A percentile compares a stretch with the other conserved stretches of the same genome.
These are phyloP conservation scores for Zaprionus ghesquierei DNA, from an alignment of 1,140 invertebrate genomes.

Conservation along the genomic window DNA sequence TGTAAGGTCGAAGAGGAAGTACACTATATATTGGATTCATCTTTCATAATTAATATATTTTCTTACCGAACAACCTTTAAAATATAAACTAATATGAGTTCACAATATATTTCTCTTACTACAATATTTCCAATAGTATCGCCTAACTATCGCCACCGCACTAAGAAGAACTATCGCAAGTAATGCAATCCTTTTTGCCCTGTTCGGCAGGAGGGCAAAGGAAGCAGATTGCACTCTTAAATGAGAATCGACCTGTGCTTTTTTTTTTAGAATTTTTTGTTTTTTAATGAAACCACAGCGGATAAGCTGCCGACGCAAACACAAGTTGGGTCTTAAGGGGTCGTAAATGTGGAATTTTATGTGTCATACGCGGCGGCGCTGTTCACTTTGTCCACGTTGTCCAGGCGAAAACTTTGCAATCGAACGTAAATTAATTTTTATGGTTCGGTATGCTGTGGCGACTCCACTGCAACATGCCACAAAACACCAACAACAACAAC, in stretches of 20 bases:
- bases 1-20: too few species aligned
- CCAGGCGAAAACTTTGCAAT: slow-evolving; percentile 68
- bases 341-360: slow-evolving; percentile 76
- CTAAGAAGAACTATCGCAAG: not conserved
- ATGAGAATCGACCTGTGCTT: not conserved
- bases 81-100: too few species aligned
- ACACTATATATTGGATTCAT: too few species aligned
- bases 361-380: slow-evolving; percentile 58
- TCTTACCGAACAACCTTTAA: too few species aligned
- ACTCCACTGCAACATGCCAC: slow-evolving; percentile 39
- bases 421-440: slow-evolving; percentile 80
- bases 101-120: too few species aligned
- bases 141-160: not conserved
- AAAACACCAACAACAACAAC: slow-evolving; percentile 15
- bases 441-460: slow-evolving; percentile 41
- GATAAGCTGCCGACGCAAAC: slow-evolving; percentile 23
- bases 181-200: not conserved
- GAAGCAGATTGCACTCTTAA: not conserved
- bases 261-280: not conserved
- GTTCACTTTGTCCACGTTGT: slow-evolving; percentile 17
- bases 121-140: not conserved
- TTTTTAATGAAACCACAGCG: slow-evolving; percentile 31
- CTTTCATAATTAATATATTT: too few species aligned
- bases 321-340: slow-evolving; percentile 56
- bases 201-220: not conserved